Evolutionary conservation across 35 echinoderm and acorn worm genomes (phyloP), one percentile per base, ranked within the genome.

Genomic region (Ophioderma brevispina): DNA sequence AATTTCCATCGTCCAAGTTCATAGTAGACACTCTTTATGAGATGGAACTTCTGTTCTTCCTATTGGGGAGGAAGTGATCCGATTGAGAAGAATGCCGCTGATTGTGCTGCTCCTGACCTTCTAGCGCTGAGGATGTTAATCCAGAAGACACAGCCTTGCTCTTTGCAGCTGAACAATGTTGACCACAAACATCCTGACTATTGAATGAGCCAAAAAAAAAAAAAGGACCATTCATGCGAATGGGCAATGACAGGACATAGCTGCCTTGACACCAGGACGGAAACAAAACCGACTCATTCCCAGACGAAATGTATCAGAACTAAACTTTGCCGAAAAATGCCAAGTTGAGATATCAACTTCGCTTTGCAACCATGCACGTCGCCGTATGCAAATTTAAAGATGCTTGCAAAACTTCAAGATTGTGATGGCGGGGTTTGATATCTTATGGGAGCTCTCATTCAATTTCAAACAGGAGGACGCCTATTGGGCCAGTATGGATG

Each of bases 231-330:
- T 95, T 87, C 94, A 95, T 84, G 77, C n/a, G 94, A 31, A 95
- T 95, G 89, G 89, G 89, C n/a, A 15, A 91, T 95, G 37, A n/a
- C n/a, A n/a, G n/a, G n/a, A n/a, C n/a, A 95, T 95, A 50, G 94
- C 83, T 0, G 79, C 78, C 32, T 36, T 88, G 30, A 88, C 94
- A 34, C 94, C 93, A 43, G 83, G 77, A 33, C 76, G 49, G 50
- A 75, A n/a, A 89, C 33, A 84, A 31, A 41, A 78, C 28, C 40
- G 82, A 11, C n/a, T n/a, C n/a, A 81, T 94, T 85, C 32, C 81
- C 56, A 86, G 88, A 36, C 35, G 37, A 75, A 84, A 89, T 15
- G 33, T 55, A 21, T 42, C 75, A 38, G 82, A 92, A 32, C 63
- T 81, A 18, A 59, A 75, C 84, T 87, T 87, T 40, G 11, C 32